Base-by-base conservation (phyloP, 2,888 invertebrate genomes). In the Thereva nobilitata region DNA sequence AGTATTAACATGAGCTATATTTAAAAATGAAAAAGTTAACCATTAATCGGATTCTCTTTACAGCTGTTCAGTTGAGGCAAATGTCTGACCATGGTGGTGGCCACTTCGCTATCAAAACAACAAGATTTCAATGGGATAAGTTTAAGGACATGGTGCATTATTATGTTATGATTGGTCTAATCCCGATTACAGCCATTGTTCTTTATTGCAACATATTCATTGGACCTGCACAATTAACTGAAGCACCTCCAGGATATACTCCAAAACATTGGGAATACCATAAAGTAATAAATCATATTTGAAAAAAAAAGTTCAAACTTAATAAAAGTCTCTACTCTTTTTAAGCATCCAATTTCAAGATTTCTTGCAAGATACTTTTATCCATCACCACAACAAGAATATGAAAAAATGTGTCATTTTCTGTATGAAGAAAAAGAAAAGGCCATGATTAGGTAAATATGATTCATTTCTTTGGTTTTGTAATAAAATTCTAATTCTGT, bases 191-290 rank as follows among this genome's bases (percentile, higher is more conserved):
- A 1, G 77, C 85, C 0, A 75, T 90, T n/a, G 83, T 90, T 23
- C 81, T 89, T 64, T 87, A 83, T 72, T 74, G 82, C 40, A 93
- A 95, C 76, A 84, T 94, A 45, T 94, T 92, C 74, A 84, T 95
- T 74, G 97, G 96, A 0, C 93, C 93, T 4, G 93, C 93, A 12
- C 86, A 89, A 66, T 82, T 97, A 64, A 79, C 86, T 0, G 90
- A 91, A 73, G 91, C 91, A 44, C 95, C 96, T 35, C 90, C 90
- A 67, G 93, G 83, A 6, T 95, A 95, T 76, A 84, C 77, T 23
- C 97, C 97, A 0, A 88, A 95, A 78, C 84, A 92, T 75, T 94
- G 92, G 91, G 97, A 97, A 82, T 96, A 96, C 79, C 85, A 90
- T 73, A 86, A 84, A 76, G 90, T 90, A 82, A 23, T 23, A 23